Base-by-base conservation (phyloP, 2,888 invertebrate genomes). In the Tyria jacobaeae region DNA sequence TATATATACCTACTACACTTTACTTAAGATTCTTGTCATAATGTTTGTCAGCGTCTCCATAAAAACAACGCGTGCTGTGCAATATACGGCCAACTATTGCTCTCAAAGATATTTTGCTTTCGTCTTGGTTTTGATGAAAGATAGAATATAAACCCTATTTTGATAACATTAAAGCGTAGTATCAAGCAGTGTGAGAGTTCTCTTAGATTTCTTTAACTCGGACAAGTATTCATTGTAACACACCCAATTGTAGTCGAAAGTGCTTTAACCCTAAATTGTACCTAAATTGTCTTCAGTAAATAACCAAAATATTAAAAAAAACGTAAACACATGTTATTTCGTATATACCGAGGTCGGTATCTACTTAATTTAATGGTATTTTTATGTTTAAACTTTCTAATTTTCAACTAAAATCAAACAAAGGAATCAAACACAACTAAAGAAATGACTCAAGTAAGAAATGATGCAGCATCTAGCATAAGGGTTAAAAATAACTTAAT, bases 241-340 rank as follows among this genome's bases (percentile, higher is more conserved):
- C 80, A 82, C 82, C 79, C 80, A 83, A 86, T 85, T 86, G 78
- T 84, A 82, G 82, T 79, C 77, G 79, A 79, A 83, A 82, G 62
- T 79, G 79, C 78, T 68, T 75, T 84, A 80, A 83, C 78, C 79
- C 76, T 85, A 85, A 84, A 85, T 84, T 76, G 76, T 64, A 68
- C 73, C 74, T 76, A 84, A 84, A 85, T 85, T 85, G 83, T 79
- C 79, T 81, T 83, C 85, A 84, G 83, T 82, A 82, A 83, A 80
- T 73, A 71, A 60, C 70, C 74, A 61, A 67, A 70, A 64, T 63
- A 76, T 21, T 9, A 15, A 15, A 1, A 51, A 21, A 21, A 21
- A 35, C 21, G 3, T 4, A 17, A 21, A 9, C 27, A 15, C 15
- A 14, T 15, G 17, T n/a, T 27, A 5, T 41, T 41, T 9, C 44